A percentile compares a stretch with the other conserved stretches of the same genome.
Conservation (phyloP, 2,113 vertebrate species). For the Nothoprocta pentlandii region DNA sequence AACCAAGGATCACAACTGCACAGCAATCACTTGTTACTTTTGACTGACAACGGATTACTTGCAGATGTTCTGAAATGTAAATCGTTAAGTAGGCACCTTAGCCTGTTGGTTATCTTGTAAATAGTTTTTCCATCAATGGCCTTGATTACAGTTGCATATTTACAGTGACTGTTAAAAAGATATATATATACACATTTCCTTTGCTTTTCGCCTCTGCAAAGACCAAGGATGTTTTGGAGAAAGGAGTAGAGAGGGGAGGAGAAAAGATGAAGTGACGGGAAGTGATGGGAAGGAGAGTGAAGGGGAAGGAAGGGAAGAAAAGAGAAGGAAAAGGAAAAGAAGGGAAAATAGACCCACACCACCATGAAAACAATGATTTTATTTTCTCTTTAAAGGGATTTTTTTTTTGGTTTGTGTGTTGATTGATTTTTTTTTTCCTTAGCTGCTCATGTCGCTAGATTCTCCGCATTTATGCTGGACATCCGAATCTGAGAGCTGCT, state of each 20-base stretch:
- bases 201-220: neutral
- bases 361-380: slow-evolving; percentile 22
- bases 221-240: neutral
- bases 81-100: slow-evolving; percentile 4
- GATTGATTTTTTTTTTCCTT: slow-evolving; percentile 1
- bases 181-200: slow-evolving; percentile 22
- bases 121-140: slow-evolving; percentile 2
- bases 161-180: slow-evolving; percentile 55
- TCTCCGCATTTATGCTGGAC: slow-evolving; percentile 96
- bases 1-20: slow-evolving; percentile 62
- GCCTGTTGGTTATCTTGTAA: neutral
- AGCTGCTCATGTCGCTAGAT: slow-evolving; percentile 90
- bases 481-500: slow-evolving; percentile 99
- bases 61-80: slow-evolving; percentile 50
- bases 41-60: slow-evolving; percentile 35
- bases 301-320: neutral
- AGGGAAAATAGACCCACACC: neutral
- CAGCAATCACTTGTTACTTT: slow-evolving; percentile 49
- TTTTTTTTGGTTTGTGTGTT: slow-evolving; percentile 33
- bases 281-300: neutral
- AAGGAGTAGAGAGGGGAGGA: neutral
- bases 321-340: neutral
- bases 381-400: slow-evolving; percentile 30
- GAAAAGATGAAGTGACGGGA: neutral
- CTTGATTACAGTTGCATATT: slow-evolving; percentile 45